Base-by-base conservation (phyloP, 2,113 vertebrate species). In the Zosterops borbonicus region DNA sequence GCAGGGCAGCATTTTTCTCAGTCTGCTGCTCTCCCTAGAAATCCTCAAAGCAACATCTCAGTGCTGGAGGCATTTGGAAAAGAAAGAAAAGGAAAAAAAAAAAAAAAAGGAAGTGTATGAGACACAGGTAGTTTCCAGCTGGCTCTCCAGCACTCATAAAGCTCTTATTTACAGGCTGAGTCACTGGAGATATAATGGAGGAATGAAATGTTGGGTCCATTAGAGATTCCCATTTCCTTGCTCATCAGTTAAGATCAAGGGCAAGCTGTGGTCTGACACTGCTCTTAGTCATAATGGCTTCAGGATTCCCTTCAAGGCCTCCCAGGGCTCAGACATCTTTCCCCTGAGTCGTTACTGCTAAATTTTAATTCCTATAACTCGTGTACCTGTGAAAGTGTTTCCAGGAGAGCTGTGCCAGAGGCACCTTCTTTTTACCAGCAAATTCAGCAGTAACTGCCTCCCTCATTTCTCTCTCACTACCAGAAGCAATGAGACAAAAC, bases 71-170 rank as follows among this genome's bases (percentile, higher is more conserved):
- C 86, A 71, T 64, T 84, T 56, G 58, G 31, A 14, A 7, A 15
- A 42, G 49, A 44, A n/a, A 21, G 5, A 19, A 37, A 37, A 39
- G 39, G 39, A 39, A 39, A 39, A 11, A 11, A 12, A 46, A 24
- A 29, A 84, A 89, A 65, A 90, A 83, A 94, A 77, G 96, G 86
- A 94, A 95, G 77, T 41, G 22, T 62, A 27, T 83, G 89, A 89
- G 95, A 92, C 95, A 76, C 67, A 95, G 94, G 91, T 76, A 91
- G 67, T 50, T 91, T 84, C 82, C 87, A 94, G 80, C 39, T 81
- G 69, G 39, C 88, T 92, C 63, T 80, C 28, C 80, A 69, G 70
- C 87, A 69, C 29, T 60, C 60, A 24, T 35, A 88, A 71, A 63
- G 8, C 69, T 89, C 69, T 42, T 59, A 64, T 59, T 94, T 91